Evolutionary conservation across 2,797 vertebrate species (phyloP), one percentile per base, ranked within the genome.

Genomic region (Acrossocheilus wenchowensis): DNA sequence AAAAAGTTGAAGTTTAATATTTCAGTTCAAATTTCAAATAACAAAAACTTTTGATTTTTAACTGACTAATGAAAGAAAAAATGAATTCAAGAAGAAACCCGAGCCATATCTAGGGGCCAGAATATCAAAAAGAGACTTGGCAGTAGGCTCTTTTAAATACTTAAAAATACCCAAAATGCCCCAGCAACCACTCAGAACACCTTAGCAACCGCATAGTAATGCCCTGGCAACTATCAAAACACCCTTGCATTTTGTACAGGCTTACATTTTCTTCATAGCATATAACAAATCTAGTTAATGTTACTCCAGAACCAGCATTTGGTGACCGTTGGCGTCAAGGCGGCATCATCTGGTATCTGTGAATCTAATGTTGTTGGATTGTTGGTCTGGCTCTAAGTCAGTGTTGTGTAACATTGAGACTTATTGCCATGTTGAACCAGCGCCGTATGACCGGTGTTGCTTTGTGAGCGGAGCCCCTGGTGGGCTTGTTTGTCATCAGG

Each of bases 401-500:
- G 81, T 83, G 86, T 86, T 66, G 62, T 82, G 80, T 73, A 82
- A 81, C 64, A 52, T 36, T 52, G 83, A 83, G 75, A 78, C 62
- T 79, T 79, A 62, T 82, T 48, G 82, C 78, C 26, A 19, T 73
- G 81, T 81, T 81, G 62, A 81, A 81, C n/a, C 79, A 68, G 83
- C 6, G 36, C 57, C 0, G 68, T 72, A 52, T 82, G 81, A 71
- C 69, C 8, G 19, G 1, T 23, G 73, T 81, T 80, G 87, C 87
- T 90, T 87, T 86, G 88, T 81, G 78, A 84, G 73, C 17, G 14
- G 45, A 72, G 78, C 83, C 92, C 92, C 93, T 91, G 93, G 92
- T 92, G 93, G 91, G 92, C 91, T 90, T 93, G 93, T 94, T 94
- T 94, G 93, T 92, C 92, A 90, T 92, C 92, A 74, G 91, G 81